These are phyloP conservation scores for Goniozus legneri DNA, from an alignment of 1,140 invertebrate species.

Conservation along the genomic window DNA sequence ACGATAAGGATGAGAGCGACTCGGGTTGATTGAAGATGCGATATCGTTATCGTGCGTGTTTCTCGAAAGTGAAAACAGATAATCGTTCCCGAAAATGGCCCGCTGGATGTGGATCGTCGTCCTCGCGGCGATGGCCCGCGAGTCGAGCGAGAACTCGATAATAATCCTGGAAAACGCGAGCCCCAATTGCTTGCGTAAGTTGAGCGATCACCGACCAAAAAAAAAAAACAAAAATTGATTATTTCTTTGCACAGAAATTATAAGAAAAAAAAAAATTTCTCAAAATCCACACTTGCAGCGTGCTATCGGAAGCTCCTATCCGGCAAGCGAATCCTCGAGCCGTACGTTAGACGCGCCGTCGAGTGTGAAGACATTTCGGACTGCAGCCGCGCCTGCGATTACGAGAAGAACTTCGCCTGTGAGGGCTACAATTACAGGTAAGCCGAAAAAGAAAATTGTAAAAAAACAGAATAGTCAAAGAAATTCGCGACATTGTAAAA, in stretches of 20 bases:
- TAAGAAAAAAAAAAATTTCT: too few relatives aligned
- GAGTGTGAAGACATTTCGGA: conserved; percentile 69
- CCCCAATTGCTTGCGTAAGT: conserved; percentile 24
- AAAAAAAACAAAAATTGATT: too few relatives aligned
- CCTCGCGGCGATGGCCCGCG: not conserved
- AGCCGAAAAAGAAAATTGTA: conserved; percentile 17
- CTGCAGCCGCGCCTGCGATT: conserved; percentile 70
- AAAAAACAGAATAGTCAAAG: too few relatives aligned
- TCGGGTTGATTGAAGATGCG: too few relatives aligned
- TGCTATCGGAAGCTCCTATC: conserved; percentile 71
- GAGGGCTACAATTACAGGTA: conserved; percentile 81
- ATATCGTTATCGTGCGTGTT: too few relatives aligned
- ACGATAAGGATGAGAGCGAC: too few relatives aligned
- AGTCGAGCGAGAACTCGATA: conserved; percentile 5
- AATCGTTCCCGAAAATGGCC: too few relatives aligned
- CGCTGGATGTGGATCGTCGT: conserved; percentile 14
- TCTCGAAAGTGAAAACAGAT: too few relatives aligned
- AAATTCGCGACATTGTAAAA: too few relatives aligned
- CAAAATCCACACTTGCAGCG: conserved; percentile 60
- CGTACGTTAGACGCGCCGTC: conserved; percentile 63
- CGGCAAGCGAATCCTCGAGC: conserved; percentile 64
- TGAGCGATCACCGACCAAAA: too few relatives aligned
- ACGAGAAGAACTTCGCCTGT: conserved; percentile 69
- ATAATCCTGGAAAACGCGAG: conserved; percentile 7
- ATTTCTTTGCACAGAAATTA: not conserved